Base-by-base conservation (phyloP, 1,140 invertebrate genomes). In the Scaptomyza graminum region DNA sequence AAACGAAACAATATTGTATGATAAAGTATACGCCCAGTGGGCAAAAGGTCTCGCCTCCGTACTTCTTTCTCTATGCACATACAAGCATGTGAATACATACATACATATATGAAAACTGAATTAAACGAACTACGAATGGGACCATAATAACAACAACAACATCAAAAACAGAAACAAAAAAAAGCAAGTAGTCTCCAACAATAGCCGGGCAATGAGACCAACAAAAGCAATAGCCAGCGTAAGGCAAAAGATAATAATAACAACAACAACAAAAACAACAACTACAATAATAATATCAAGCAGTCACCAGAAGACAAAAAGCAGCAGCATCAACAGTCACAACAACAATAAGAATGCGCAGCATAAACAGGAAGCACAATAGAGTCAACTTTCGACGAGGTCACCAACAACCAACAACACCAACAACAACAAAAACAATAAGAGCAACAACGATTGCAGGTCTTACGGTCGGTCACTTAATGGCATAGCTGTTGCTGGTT, bases 1-100 rank as follows among this genome's bases (percentile, higher is more conserved):
- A 85, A 85, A 85, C 82, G 83, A 85, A 85, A 82, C 82, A 88
- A 85, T 85, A 85, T 84, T 85, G 82, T 88, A 88, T 85, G 82
- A 85, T 85, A 85, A 85, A 85, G 83, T 88, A 88, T 88, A 88
- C 83, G 83, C 83, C 83, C 83, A 79, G 79, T 88, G 79, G 83
- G 79, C 83, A 77, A 79, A 72, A 67, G 80, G 65, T 74, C 60
- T 75, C 65, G 28, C 44, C 43, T 54, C 25, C 25, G 57, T 28
- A 61, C 59, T 22, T 22, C n/a, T n/a, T 59, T 66, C 55, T 49
- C 37, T 50, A 67, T 55, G 51, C 57, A 68, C 41, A 13, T 63
- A 54, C 62, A 62, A 18, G 59, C 52, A 66, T 37, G 18, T 76
- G 59, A 51, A 75, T 79, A 76, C 71, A 75, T 34, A 76, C 71